Percentiles rank a stretch among this genome's conserved stretches.
phyloP scores from a whole-genome alignment of 2,113 vertebrate genomes.

The Progne subis region DNA sequence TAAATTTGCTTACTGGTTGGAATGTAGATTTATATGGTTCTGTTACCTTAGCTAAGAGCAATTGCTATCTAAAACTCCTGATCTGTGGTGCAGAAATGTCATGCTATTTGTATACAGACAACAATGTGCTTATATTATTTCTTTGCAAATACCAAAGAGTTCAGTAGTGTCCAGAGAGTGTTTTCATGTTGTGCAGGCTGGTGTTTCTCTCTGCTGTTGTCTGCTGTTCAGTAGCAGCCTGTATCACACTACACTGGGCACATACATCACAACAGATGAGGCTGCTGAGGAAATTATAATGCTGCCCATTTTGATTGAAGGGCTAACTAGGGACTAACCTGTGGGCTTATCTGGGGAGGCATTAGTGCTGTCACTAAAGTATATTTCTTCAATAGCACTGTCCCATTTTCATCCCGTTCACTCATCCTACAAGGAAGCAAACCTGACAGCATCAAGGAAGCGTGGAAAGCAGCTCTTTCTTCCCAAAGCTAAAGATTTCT shows the following conservation, averaged over 20 bases:
- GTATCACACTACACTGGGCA: neutral
- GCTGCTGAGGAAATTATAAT: conserved; percentile 8
- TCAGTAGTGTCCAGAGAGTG: neutral
- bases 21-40: neutral
- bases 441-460: neutral
- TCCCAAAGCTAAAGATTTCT: neutral
- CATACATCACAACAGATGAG: neutral
- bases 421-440: neutral
- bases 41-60: neutral
- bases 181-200: neutral
- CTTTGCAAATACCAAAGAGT: neutral
- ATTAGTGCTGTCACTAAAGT: neutral
- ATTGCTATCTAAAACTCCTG: neutral
- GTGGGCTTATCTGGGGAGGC: conserved; percentile 8
- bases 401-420: neutral
- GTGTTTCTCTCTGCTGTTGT: neutral
- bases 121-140: neutral
- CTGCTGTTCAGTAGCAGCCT: neutral
- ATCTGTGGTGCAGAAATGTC: neutral
- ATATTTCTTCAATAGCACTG: neutral
- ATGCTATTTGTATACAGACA: neutral
- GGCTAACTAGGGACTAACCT: neutral
- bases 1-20: neutral
- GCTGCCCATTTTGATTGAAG: conserved; percentile 12
- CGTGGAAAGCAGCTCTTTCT: neutral